Evolutionary conservation across 2,888 invertebrate genomes (phyloP).

Genomic region (Acanthosepion esculentum): DNA sequence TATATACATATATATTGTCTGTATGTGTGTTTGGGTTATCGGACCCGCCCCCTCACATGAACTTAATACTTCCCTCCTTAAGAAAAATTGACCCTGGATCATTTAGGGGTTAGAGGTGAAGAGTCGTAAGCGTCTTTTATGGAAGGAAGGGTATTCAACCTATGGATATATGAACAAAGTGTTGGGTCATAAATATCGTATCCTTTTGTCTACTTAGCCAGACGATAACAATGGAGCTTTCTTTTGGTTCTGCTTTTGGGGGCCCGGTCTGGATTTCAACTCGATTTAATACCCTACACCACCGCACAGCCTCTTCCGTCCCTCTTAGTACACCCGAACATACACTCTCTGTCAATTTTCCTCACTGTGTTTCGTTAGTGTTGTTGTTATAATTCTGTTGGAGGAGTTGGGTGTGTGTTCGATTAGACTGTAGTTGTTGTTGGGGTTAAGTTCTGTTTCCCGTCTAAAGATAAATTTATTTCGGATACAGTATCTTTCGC

Average conservation of each 20-base stretch:
- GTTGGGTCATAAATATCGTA: slow-evolving; percentile 21
- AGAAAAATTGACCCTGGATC: slow-evolving; percentile 2
- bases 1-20: too few relatives aligned
- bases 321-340: not conserved
- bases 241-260: not conserved
- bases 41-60: not conserved
- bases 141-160: not conserved
- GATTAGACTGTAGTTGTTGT: not conserved
- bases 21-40: not conserved
- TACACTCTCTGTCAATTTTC: not conserved
- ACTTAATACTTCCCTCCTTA: slow-evolving; percentile 14
- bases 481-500: not conserved
- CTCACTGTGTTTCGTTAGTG: not conserved
- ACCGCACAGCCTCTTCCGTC: not conserved
- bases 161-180: not conserved
- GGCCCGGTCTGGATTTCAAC: not conserved
- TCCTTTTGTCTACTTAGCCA: not conserved
- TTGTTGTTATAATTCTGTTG: not conserved
- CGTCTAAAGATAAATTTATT: slow-evolving; percentile 16
- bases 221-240: not conserved
- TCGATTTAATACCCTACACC: not conserved
- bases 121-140: slow-evolving; percentile 25
- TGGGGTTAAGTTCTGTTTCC: not conserved
- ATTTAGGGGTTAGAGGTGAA: not conserved
- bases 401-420: too few relatives aligned